These are phyloP conservation scores for Dolomedes plantarius DNA, from an alignment of 2,888 invertebrate genomes.

Conservation along the genomic window DNA sequence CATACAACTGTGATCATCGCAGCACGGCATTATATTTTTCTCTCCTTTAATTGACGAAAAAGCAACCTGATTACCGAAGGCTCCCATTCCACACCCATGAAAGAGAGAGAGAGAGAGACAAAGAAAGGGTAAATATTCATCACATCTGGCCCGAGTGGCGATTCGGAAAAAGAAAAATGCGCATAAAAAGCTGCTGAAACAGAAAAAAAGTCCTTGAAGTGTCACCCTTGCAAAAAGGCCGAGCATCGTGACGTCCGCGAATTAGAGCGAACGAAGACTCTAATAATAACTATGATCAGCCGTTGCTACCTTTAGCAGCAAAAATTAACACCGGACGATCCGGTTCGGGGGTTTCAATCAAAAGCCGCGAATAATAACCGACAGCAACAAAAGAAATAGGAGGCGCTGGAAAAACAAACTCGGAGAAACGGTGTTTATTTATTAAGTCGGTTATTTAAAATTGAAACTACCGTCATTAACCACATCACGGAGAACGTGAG, in stretches of 20 bases:
- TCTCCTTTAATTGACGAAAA: too few species aligned
- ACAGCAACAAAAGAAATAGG: background rate
- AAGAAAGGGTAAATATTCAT: background rate
- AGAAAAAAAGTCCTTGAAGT: constrained; percentile 37
- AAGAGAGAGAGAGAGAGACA: background rate
- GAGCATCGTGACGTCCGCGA: constrained; percentile 42
- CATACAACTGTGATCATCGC: too few species aligned
- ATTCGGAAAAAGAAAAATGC: background rate
- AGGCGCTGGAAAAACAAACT: constrained; percentile 16
- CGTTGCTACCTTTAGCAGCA: background rate
- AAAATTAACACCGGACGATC: constrained; percentile 5
- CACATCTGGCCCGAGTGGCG: background rate
- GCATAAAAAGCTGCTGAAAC: background rate
- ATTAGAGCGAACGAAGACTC: constrained; percentile 38
- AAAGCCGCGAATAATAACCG: background rate
- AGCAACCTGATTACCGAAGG: background rate
- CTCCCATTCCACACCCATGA: background rate
- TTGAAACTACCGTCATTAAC: constrained; percentile 4
- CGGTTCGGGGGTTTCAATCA: background rate
- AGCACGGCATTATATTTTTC: too few species aligned
- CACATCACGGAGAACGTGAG: background rate
- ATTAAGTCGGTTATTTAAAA: constrained; percentile 21
- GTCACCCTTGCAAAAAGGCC: constrained; percentile 40
- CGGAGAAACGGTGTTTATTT: constrained; percentile 6
- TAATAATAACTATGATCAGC: constrained; percentile 6